Conservation (phyloP, 2,888 invertebrate genomes). For the Caenorhabditis wallacei region DNA sequence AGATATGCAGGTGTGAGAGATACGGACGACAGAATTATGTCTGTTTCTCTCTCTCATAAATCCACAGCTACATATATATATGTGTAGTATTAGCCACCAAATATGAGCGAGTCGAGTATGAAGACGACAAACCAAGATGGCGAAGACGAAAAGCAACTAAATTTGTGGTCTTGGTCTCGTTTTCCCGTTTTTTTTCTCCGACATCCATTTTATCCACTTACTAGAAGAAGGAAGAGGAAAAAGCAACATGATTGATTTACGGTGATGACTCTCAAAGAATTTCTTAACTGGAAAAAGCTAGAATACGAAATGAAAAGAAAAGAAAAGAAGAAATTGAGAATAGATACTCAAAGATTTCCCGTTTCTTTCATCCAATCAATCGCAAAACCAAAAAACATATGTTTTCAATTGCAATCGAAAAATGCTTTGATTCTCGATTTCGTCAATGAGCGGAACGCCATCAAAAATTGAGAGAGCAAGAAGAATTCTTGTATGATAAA, state of each 20-base stretch:
- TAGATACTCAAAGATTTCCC: neutral
- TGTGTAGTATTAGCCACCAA: conserved; percentile 42
- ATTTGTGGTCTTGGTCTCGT: conserved; percentile 34
- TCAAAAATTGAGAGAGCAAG: neutral
- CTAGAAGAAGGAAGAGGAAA: conserved; percentile 28
- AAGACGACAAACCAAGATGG: conserved; percentile 30
- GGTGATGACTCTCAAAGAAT: conserved; percentile 33
- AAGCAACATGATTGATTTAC: conserved; percentile 60
- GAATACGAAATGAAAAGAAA: conserved; percentile 10
- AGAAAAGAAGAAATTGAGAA: neutral
- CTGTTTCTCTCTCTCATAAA: conserved; percentile 30
- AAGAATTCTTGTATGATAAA: conserved; percentile 17
- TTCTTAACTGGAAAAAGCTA: conserved; percentile 13
- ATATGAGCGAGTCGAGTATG: conserved; percentile 33
- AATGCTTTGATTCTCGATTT: conserved; percentile 11
- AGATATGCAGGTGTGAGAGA: conserved; percentile 42
- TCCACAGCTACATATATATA: conserved; percentile 39
- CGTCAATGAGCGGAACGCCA: conserved; percentile 13
- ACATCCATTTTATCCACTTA: conserved; percentile 49
- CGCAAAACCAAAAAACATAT: conserved; percentile 46
- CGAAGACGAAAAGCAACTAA: conserved; percentile 44
- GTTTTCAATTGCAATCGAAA: conserved; percentile 54
- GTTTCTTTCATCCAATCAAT: conserved; percentile 29
- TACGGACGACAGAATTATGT: conserved; percentile 15
- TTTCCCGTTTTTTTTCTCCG: conserved; percentile 16